These are phyloP conservation scores for Coendou prehensilis DNA, from an alignment of 2,797 vertebrate genomes.

Conservation along the genomic window DNA sequence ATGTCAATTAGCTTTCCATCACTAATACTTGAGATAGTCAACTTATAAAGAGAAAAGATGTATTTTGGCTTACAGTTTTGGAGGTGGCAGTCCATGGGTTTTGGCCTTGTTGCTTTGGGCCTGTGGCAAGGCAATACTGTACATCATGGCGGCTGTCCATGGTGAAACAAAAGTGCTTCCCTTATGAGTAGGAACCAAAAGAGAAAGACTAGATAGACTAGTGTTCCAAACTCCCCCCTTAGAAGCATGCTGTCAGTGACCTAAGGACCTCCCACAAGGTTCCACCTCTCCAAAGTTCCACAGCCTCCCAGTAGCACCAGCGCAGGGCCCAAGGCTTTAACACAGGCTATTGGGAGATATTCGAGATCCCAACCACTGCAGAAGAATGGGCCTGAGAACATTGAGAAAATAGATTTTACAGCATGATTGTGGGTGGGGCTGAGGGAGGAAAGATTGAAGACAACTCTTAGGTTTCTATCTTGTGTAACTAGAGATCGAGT, in stretches of 20 bases:
- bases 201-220: neutral
- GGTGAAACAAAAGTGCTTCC: neutral
- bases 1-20: neutral
- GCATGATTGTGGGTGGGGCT: neutral
- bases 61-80: neutral
- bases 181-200: neutral
- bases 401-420: neutral
- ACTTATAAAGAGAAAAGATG: neutral
- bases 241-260: neutral
- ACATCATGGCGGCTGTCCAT: neutral
- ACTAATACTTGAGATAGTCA: neutral
- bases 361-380: neutral
- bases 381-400: neutral
- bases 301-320: neutral
- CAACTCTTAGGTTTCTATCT: neutral
- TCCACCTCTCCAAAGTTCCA: neutral
- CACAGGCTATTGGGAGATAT: neutral
- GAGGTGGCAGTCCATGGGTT: neutral
- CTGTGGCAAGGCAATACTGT: neutral
- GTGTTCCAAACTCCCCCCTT: neutral
- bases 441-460: neutral
- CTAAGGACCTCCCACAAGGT: neutral
- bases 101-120: neutral
- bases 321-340: neutral
- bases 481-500: neutral